Percentiles rank a stretch among this genome's conserved stretches.
phyloP scores from a whole-genome alignment of 2,113 vertebrate genomes.

The Odontophorus gujanensis region DNA sequence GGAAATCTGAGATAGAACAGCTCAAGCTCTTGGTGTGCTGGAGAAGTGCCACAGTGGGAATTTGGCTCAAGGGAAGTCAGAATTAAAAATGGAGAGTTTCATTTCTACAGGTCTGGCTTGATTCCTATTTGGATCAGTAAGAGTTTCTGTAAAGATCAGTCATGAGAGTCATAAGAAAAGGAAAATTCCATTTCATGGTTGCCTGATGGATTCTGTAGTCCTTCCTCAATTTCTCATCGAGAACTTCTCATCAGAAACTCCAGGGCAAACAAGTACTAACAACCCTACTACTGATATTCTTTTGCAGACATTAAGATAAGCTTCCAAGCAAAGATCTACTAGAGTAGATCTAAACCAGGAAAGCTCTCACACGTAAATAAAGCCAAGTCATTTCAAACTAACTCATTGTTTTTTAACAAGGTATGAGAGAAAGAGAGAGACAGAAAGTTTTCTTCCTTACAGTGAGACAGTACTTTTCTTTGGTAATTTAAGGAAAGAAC shows the following conservation, averaged over 20 bases:
- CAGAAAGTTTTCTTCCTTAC: neutral
- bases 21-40: neutral
- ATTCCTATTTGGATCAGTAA: constrained; percentile 15
- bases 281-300: neutral
- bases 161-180: neutral
- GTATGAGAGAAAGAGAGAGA: neutral
- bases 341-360: neutral
- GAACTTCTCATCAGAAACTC: neutral
- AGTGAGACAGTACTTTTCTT: neutral
- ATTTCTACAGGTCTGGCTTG: constrained; percentile 44
- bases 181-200: neutral
- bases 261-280: neutral
- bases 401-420: neutral
- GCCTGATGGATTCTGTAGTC: neutral
- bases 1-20: neutral
- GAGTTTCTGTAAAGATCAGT: neutral
- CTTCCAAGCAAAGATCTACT: constrained; percentile 2
- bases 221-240: neutral
- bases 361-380: neutral
- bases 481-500: neutral
- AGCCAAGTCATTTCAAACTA: neutral
- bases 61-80: neutral
- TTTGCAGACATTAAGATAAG: neutral
- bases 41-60: constrained; percentile 40
- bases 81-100: constrained; percentile 18